Conservation (phyloP, 2,797 vertebrate species). For the Coregonus suidteri region DNA sequence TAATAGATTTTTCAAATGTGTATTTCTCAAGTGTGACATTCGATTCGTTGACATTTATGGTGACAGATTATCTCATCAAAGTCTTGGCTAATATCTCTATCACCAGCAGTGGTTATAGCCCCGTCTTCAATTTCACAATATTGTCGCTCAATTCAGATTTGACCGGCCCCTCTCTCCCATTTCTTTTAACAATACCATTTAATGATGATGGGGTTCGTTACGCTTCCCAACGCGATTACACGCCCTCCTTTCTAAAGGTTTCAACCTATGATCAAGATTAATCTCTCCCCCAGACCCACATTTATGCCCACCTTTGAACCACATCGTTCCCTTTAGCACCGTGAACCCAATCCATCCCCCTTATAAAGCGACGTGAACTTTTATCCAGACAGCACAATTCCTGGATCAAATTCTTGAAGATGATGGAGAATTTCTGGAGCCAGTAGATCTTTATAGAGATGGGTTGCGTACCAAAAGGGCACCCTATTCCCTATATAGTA, state of each 20-base stretch:
- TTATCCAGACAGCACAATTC: conserved; percentile 47
- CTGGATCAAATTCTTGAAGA: conserved; percentile 53
- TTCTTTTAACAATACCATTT: conserved; percentile 67
- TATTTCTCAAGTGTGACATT: conserved; percentile 33
- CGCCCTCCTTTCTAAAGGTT: conserved; percentile 68
- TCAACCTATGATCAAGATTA: conserved; percentile 71
- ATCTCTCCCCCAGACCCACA: conserved; percentile 60
- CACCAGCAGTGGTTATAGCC: conserved; percentile 47
- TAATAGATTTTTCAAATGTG: not conserved
- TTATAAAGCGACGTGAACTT: conserved; percentile 26
- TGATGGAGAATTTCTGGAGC: conserved; percentile 48
- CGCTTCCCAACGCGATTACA: conserved; percentile 48
- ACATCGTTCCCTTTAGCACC: conserved; percentile 63
- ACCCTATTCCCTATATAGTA: too few relatives aligned
- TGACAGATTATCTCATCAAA: conserved; percentile 35
- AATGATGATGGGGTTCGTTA: conserved; percentile 60
- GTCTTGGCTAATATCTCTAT: conserved; percentile 51
- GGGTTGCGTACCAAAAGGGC: too few relatives aligned
- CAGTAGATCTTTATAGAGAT: not conserved
- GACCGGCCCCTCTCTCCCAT: conserved; percentile 57
- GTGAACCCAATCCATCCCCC: conserved; percentile 60
- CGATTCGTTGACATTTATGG: conserved; percentile 33
- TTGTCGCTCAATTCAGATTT: conserved; percentile 57
- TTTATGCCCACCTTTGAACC: conserved; percentile 74
- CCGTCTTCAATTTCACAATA: conserved; percentile 58